Evolutionary conservation across 2,888 invertebrate species (phyloP).

Genomic region (Emesis furor): DNA sequence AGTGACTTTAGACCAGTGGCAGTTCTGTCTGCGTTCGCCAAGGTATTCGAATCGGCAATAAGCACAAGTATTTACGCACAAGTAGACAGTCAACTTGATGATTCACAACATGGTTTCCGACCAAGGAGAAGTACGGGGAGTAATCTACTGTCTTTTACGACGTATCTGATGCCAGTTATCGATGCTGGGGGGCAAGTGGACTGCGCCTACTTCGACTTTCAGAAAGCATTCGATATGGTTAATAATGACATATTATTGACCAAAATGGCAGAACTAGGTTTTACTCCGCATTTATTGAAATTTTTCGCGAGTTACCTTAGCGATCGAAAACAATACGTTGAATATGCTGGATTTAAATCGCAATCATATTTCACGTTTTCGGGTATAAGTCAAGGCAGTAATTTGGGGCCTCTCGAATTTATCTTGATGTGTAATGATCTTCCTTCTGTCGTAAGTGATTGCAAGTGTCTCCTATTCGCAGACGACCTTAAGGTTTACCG

Average conservation of each 20-base stretch:
- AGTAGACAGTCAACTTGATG: background rate
- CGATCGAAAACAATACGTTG: background rate
- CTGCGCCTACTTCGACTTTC: background rate
- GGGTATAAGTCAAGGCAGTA: slow-evolving; percentile 41
- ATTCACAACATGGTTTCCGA: background rate
- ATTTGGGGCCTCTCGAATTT: slow-evolving; percentile 43
- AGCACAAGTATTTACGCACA: background rate
- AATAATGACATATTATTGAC: too few relatives aligned
- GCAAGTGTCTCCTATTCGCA: slow-evolving; percentile 40
- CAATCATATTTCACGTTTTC: background rate
- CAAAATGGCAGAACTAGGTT: background rate
- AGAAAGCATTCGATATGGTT: too few relatives aligned
- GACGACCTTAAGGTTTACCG: slow-evolving; percentile 49
- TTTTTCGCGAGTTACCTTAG: background rate
- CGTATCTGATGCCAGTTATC: background rate
- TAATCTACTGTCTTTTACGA: background rate
- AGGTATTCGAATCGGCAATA: too few relatives aligned
- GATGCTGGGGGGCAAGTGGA: background rate
- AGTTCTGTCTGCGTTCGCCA: too few relatives aligned
- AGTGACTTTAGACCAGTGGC: background rate
- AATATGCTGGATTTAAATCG: background rate
- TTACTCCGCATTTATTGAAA: background rate
- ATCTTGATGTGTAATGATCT: slow-evolving; percentile 44
- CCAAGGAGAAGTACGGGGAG: too few relatives aligned
- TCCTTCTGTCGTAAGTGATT: slow-evolving; percentile 19